Conservation (phyloP, 2,888 invertebrate species). For the Invenusta paracnida region DNA sequence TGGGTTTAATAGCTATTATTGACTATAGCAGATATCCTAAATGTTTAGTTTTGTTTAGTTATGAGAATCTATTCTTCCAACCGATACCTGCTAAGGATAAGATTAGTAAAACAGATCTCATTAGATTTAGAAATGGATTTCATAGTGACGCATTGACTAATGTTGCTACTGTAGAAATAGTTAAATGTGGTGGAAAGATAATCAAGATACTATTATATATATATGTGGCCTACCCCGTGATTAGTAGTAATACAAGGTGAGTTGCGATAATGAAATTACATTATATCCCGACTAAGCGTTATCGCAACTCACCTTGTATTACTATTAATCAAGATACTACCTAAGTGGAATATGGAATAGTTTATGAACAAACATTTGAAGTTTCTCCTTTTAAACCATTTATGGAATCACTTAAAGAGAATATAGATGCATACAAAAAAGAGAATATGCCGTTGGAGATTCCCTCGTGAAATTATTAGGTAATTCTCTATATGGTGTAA, state of each 20-base stretch:
- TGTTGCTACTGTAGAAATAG: neutral
- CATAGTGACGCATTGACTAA: neutral
- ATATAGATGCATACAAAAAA: neutral
- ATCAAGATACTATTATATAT: neutral
- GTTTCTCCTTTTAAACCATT: constrained; percentile 34
- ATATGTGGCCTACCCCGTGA: too few species aligned
- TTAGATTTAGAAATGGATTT: neutral
- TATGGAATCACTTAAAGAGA: constrained; percentile 1
- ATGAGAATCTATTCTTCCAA: neutral
- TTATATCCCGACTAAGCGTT: too few species aligned
- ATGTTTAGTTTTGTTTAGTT: neutral
- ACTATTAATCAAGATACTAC: too few species aligned
- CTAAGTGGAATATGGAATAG: constrained; percentile 10
- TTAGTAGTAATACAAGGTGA: too few species aligned
- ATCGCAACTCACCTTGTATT: too few species aligned
- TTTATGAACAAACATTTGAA: neutral
- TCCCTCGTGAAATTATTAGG: constrained; percentile 24
- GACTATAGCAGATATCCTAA: neutral
- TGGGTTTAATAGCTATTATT: neutral
- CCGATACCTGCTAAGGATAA: neutral
- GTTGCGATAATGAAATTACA: too few species aligned
- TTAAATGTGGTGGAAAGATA: constrained; percentile 8
- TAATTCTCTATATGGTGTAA: constrained; percentile 36
- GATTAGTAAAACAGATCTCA: neutral
- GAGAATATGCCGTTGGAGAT: constrained; percentile 34